A percentile compares a stretch with the other conserved stretches of the same genome.
Evolutionary conservation across 2,797 vertebrate species (phyloP).

Genomic region (Taenioides sp.): DNA sequence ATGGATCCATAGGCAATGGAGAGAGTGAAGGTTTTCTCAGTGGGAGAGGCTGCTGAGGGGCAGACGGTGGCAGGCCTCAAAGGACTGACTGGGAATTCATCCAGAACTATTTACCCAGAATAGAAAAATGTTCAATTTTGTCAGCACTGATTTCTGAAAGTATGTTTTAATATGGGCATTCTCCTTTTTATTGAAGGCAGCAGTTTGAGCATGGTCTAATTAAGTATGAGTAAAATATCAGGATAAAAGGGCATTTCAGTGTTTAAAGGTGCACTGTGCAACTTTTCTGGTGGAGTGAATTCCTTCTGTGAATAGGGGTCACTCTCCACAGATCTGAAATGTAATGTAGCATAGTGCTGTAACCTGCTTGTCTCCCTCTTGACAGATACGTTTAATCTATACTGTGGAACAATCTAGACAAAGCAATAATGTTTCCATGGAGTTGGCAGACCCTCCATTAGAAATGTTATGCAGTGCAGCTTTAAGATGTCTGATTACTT

Average conservation of each 20-base stretch:
- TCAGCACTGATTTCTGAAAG: neutral
- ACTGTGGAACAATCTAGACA: too few relatives aligned
- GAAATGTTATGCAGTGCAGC: too few relatives aligned
- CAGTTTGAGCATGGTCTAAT: neutral
- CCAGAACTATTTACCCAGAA: neutral
- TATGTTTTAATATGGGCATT: slow-evolving; percentile 1
- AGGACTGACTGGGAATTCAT: neutral
- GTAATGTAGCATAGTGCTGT: too few relatives aligned
- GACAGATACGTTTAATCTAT: too few relatives aligned
- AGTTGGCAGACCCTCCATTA: too few relatives aligned
- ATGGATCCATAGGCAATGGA: neutral
- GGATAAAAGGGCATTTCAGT: neutral
- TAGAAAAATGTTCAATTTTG: neutral
- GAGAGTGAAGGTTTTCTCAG: neutral
- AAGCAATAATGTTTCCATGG: too few relatives aligned
- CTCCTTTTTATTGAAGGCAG: neutral
- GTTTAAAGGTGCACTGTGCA: neutral
- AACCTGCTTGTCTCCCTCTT: too few relatives aligned
- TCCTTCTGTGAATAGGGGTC: too few relatives aligned
- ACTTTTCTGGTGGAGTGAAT: too few relatives aligned
- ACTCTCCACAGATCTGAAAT: too few relatives aligned
- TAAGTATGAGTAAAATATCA: neutral
- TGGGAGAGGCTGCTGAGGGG: neutral
- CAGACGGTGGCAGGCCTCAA: neutral
- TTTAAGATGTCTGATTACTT: neutral